Base-by-base conservation (phyloP, 2,113 vertebrate species). In the Malaclemys terrapin region DNA sequence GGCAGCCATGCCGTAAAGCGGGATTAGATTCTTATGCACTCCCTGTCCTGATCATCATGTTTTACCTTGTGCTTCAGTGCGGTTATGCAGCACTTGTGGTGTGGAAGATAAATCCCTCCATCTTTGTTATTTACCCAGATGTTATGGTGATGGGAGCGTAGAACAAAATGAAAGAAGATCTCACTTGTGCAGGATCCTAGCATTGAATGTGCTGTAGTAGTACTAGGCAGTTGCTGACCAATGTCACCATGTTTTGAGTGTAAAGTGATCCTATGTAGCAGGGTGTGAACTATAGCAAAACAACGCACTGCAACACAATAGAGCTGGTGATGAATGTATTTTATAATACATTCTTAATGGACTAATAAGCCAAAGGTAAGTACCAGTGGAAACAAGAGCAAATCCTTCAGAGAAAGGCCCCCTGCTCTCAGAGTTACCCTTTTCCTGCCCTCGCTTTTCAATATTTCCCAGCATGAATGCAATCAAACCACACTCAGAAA, bases 371-470 rank as follows among this genome's bases (percentile, higher is more conserved):
- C 85, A 85, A 86, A 91, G 87, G 82, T 94, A 91, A 85, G 53
- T 65, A 12, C 82, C 29, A 20, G 31, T 12, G 80, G 85, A 92
- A 92, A 88, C 9, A 76, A 89, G 83, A 91, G 75, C 25, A 82
- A 82, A 87, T 69, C 35, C 80, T 35, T 11, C 22, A 89, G 76
- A 83, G 83, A 85, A 88, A 50, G 79, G n/a, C 81, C 27, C 69
- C 94, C 89, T 95, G 91, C 88, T 84, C 93, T 53, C 92, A 59
- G n/a, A 20, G 35, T 82, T 93, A 91, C 54, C 52, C 86, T 76
- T 93, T 87, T 24, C 16, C 0, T 0, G 82, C 38, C 72, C 62
- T 78, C 82, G 80, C 42, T 75, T 87, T 88, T 20, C 84, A 20
- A 94, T 35, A 1, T 10, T 4, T 76, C 96, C 79, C 94, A 94